Evolutionary conservation across 2,113 vertebrate genomes (phyloP).

Genomic region (Scytalopus superciliaris): DNA sequence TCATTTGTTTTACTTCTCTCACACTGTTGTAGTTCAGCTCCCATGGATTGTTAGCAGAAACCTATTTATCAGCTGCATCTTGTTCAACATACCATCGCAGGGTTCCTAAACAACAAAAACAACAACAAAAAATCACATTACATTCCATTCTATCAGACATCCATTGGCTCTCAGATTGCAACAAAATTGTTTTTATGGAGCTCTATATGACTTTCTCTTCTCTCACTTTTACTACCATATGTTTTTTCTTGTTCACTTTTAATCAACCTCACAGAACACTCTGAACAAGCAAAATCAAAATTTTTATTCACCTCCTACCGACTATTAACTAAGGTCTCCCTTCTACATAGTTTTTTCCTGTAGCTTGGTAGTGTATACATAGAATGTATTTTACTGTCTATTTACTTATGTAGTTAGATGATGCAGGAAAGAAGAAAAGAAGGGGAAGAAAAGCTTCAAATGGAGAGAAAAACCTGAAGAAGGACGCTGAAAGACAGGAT

Average conservation of each 20-base stretch:
- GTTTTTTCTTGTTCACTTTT: conserved; percentile 15
- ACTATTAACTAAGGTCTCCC: neutral
- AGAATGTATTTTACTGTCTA: neutral
- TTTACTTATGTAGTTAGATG: neutral
- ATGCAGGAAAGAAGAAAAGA: neutral
- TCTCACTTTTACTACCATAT: conserved; percentile 16
- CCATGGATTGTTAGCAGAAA: neutral
- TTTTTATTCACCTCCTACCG: neutral
- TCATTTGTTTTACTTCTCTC: neutral
- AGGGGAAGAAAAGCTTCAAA: neutral
- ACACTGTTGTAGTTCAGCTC: neutral
- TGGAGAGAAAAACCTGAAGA: neutral
- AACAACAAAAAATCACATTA: neutral
- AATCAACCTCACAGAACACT: conserved; percentile 8
- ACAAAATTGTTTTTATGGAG: conserved; percentile 4
- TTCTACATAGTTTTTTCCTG: neutral
- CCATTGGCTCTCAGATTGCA: conserved; percentile 2
- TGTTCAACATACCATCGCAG: neutral
- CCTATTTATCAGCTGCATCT: neutral
- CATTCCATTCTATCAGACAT: neutral
- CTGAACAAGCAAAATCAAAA: conserved; percentile 26
- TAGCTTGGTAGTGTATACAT: neutral
- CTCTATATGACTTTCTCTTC: neutral
- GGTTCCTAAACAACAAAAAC: neutral
- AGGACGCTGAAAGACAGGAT: neutral